Base-by-base conservation (phyloP, 92 coral and sea anemone genomes). In the Actinostola sp. region DNA sequence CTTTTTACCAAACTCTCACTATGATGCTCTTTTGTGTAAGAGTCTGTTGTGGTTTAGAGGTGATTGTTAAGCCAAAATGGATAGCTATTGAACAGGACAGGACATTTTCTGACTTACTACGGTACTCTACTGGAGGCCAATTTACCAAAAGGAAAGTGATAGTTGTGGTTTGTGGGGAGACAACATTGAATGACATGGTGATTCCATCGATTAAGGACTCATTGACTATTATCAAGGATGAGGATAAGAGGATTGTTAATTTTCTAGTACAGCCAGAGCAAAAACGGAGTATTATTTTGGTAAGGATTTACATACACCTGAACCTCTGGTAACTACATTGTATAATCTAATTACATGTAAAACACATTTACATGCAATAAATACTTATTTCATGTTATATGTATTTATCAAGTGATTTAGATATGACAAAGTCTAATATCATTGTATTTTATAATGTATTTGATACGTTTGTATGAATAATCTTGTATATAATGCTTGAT, bases 91-190 rank as follows among this genome's bases (percentile, higher is more conserved):
- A 90, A 49, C 64, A 78, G 7, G 86, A 77, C 61, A 80, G 87
- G 63, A 83, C 97, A 6, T 84, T 90, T 45, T 43, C 82, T 52
- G 97, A 90, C 70, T 75, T 90, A 63, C 88, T 90, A 66, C 90
- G 97, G 24, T 83, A 81, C 72, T 80, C 97, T 55, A 90, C 97
- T 19, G 97, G 97, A 15, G 90, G 84, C 17, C 82, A 75, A 63
- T 90, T 86, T 66, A 54, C 82, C 12, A 71, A 75, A 76, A 70
- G 86, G 54, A 87, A 63, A 57, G 68, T 90, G 14, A 74, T 84
- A 69, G 97, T 90, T 55, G 92, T 90, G 60, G 97, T 90, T 79
- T 73, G 93, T 61, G 82, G 90, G 75, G 97, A 90, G 75, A 78
- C 75, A 25, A 79, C 90, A 11, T 35, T 80, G 57, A 81, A 61